A percentile compares a stretch with the other conserved stretches of the same genome.
These are phyloP conservation scores for Lucilia sericata DNA, from an alignment of 1,140 invertebrate species.

Conservation along the genomic window DNA sequence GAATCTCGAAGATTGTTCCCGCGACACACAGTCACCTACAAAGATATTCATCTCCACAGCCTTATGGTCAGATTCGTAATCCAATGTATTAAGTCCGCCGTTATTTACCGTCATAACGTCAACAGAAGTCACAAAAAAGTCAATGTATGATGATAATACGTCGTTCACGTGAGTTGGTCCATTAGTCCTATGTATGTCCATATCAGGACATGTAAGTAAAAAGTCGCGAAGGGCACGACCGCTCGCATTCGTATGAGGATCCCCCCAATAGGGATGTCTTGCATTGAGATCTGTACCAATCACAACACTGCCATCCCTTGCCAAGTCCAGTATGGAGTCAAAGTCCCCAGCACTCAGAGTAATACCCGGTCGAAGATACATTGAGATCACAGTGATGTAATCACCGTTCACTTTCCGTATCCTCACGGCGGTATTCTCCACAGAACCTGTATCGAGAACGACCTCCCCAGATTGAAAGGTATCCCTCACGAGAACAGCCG, in stretches of 20 bases:
- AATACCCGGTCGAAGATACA: not conserved
- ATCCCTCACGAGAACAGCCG: not conserved
- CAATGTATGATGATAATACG: not conserved
- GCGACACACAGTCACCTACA: not conserved
- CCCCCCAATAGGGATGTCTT: not conserved
- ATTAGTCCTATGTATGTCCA: not conserved
- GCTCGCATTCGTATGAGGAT: not conserved
- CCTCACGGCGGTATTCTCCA: too few relatives aligned
- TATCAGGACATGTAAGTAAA: not conserved
- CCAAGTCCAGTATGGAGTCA: not conserved
- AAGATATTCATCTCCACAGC: not conserved
- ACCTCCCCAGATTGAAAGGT: too few relatives aligned
- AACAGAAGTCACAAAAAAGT: not conserved
- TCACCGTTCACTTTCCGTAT: too few relatives aligned
- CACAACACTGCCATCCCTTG: not conserved
- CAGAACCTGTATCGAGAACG: too few relatives aligned
- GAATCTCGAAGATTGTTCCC: not conserved
- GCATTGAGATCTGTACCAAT: not conserved
- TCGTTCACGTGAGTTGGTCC: not conserved
- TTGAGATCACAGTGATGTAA: too few relatives aligned
- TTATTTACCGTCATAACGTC: not conserved
- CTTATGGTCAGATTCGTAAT: not conserved
- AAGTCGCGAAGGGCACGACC: not conserved
- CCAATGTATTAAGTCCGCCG: not conserved
- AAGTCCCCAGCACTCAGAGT: not conserved